Percentiles rank a stretch among this genome's conserved stretches.
Evolutionary conservation across 2,113 vertebrate species (phyloP).

Genomic region (Peromyscus polionotus): DNA sequence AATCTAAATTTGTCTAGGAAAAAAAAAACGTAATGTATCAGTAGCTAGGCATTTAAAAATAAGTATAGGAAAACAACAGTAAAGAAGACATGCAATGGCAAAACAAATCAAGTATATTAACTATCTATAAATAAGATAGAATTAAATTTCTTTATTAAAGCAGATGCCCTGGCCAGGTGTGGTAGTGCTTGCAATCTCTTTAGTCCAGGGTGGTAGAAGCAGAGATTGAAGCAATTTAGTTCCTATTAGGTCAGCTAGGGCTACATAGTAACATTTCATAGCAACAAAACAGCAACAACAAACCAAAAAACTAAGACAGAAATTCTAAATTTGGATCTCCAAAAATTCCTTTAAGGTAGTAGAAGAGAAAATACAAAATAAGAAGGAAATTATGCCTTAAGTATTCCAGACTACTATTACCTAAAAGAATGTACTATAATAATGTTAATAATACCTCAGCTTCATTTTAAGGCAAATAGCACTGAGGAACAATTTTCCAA

Average conservation of each 20-base stretch:
- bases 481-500: not conserved
- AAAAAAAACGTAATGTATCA: not conserved
- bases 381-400: not conserved
- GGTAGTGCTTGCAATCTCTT: not conserved
- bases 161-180: not conserved
- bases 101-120: not conserved
- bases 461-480: slow-evolving; percentile 27
- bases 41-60: not conserved
- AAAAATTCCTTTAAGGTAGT: not conserved
- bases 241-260: not conserved
- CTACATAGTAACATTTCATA: not conserved
- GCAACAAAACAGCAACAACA: not conserved
- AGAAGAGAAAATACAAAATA: slow-evolving; percentile 2
- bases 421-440: not conserved
- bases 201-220: not conserved
- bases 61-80: not conserved
- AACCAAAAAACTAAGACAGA: not conserved
- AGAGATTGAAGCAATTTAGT: not conserved
- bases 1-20: not conserved
- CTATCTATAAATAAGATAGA: not conserved
- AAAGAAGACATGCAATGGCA: not conserved
- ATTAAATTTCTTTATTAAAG: not conserved
- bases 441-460: slow-evolving; percentile 26
- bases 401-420: not conserved
- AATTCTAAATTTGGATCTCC: slow-evolving; percentile 11